Percentiles rank a stretch among this genome's conserved stretches.
Evolutionary conservation across 2,888 invertebrate species (phyloP).

Genomic region (Polietes domitor): DNA sequence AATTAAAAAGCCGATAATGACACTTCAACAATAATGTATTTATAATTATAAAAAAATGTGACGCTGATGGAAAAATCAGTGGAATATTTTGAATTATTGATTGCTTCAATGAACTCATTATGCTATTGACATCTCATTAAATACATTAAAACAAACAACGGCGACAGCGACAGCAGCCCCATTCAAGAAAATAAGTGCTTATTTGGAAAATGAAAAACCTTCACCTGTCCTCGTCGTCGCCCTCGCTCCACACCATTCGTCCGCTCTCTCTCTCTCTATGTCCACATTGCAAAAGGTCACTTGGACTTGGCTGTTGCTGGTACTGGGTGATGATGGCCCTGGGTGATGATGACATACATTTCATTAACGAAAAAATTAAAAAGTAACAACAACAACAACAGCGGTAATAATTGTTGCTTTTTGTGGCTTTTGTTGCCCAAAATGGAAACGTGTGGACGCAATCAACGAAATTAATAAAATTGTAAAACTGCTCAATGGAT

Average conservation of each 20-base stretch:
- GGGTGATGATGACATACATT: slow-evolving; percentile 13
- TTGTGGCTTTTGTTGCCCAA: slow-evolving; percentile 12
- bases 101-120: slow-evolving; percentile 46
- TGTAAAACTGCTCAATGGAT: background rate
- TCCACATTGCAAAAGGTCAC: background rate
- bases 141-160: background rate
- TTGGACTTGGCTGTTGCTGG: background rate
- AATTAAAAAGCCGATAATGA: slow-evolving; percentile 8
- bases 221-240: background rate
- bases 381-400: background rate
- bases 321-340: background rate
- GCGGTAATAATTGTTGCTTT: background rate
- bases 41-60: background rate
- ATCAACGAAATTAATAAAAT: background rate
- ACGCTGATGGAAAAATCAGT: slow-evolving; percentile 7
- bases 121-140: slow-evolving; percentile 63
- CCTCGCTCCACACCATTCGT: background rate
- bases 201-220: slow-evolving; percentile 17
- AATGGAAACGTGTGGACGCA: slow-evolving; percentile 6
- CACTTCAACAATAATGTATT: background rate
- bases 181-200: slow-evolving; percentile 7
- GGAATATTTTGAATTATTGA: slow-evolving; percentile 34
- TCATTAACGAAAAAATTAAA: background rate
- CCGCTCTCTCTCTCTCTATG: background rate
- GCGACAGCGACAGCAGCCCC: background rate